Conservation (phyloP, 2,797 vertebrate species). For the Sebastes alutus region DNA sequence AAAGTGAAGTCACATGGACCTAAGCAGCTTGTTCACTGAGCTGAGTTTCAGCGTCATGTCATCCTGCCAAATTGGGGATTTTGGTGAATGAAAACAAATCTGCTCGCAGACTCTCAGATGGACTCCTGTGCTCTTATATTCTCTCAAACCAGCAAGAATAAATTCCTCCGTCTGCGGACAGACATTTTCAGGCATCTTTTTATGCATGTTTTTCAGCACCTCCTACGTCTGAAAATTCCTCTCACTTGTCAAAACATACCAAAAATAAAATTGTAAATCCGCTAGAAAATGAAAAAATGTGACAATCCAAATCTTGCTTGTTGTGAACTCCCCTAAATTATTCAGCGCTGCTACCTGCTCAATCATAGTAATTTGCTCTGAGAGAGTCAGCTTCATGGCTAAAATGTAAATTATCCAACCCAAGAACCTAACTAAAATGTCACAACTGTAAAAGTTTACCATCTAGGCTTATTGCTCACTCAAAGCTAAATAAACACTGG, state of each 20-base stretch:
- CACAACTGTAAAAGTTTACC: conserved; percentile 20
- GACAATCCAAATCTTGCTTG: background rate
- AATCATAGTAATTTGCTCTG: background rate
- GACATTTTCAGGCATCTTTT: background rate
- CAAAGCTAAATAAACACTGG: conserved; percentile 31
- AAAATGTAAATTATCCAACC: conserved; percentile 1
- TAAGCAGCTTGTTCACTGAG: conserved; percentile 60
- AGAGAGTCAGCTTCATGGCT: conserved; percentile 3
- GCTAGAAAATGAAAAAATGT: background rate
- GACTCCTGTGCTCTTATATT: background rate
- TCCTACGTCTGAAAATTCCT: background rate
- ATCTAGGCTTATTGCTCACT: conserved; percentile 7
- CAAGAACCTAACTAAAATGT: conserved; percentile 19
- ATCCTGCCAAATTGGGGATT: conserved; percentile 49
- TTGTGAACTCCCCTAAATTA: background rate
- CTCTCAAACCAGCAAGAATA: background rate
- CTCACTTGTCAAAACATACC: background rate
- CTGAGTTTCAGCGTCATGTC: conserved; percentile 25
- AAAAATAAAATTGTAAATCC: background rate
- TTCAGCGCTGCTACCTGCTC: background rate
- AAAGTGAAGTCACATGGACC: conserved; percentile 42
- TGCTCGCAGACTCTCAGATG: conserved; percentile 14
- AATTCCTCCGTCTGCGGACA: background rate
- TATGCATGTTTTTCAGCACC: background rate
- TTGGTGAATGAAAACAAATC: conserved; percentile 48